phyloP scores from a whole-genome alignment of 2,888 invertebrate genomes.

The Conchocele bisecta region DNA sequence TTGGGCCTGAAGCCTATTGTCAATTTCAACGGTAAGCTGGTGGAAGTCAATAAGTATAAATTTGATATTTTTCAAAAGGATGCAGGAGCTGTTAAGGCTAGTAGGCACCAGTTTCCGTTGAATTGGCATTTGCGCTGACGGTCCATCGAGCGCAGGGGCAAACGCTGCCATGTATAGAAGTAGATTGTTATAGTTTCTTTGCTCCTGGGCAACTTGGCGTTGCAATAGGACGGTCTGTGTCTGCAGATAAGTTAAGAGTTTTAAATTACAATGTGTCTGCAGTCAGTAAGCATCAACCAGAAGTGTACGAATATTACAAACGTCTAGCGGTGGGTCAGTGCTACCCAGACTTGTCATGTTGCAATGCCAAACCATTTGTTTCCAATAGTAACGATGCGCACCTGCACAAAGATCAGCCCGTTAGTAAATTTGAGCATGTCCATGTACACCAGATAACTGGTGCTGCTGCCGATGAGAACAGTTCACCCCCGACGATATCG shows the following conservation, averaged over 20 bases:
- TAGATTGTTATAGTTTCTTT: constrained; percentile 11
- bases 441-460: too few relatives aligned
- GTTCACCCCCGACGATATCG: too few relatives aligned
- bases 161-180: background rate
- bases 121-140: constrained; percentile 8
- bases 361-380: too few relatives aligned
- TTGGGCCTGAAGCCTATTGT: background rate
- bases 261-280: background rate
- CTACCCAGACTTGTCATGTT: too few relatives aligned
- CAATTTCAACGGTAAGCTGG: background rate
- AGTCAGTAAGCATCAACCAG: background rate
- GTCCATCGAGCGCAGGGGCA: constrained; percentile 11
- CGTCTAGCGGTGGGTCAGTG: too few relatives aligned
- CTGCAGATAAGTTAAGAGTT: background rate
- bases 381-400: too few relatives aligned
- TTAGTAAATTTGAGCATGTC: too few relatives aligned
- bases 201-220: constrained; percentile 16
- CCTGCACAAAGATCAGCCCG: too few relatives aligned
- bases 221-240: constrained; percentile 6
- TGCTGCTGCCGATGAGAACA: too few relatives aligned
- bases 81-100: background rate
- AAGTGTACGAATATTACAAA: background rate
- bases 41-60: background rate
- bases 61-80: background rate
- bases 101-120: constrained; percentile 10